Conservation (phyloP, 1,140 invertebrate species). For the Zaprionus inermis region DNA sequence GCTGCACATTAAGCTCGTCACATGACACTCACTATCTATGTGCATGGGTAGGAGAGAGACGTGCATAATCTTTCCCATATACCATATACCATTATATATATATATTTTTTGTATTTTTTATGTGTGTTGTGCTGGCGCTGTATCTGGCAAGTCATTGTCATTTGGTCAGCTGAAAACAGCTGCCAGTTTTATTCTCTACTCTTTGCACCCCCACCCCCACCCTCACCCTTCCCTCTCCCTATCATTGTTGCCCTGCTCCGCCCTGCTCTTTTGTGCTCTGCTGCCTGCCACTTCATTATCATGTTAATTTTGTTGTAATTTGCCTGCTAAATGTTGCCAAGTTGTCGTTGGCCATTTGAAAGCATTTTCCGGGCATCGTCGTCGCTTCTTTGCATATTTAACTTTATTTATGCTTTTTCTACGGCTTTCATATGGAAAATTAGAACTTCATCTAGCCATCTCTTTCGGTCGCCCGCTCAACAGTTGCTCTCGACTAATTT, state of each 20-base stretch:
- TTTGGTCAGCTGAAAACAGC: slow-evolving; percentile 78
- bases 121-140: slow-evolving; percentile 1
- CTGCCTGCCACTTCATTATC: slow-evolving; percentile 75
- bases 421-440: slow-evolving; percentile 80
- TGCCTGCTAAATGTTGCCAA: slow-evolving; percentile 82
- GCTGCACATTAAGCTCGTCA: slow-evolving; percentile 47
- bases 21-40: slow-evolving; percentile 10
- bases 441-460: slow-evolving; percentile 50
- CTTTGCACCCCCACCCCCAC: neutral
- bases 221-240: neutral
- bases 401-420: slow-evolving; percentile 77
- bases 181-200: slow-evolving; percentile 59
- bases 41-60: neutral
- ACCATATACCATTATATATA: slow-evolving; percentile 40
- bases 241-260: neutral
- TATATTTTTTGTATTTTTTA: slow-evolving; percentile 39
- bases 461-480: neutral
- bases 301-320: slow-evolving; percentile 83
- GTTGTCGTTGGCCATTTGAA: slow-evolving; percentile 69
- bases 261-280: slow-evolving; percentile 6
- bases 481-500: slow-evolving; percentile 58
- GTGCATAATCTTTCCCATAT: slow-evolving; percentile 20
- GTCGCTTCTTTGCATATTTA: slow-evolving; percentile 70
- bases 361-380: slow-evolving; percentile 54
- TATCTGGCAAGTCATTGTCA: slow-evolving; percentile 75